Evolutionary conservation across 2,888 invertebrate species (phyloP).

Genomic region (Galerucella pusilla): DNA sequence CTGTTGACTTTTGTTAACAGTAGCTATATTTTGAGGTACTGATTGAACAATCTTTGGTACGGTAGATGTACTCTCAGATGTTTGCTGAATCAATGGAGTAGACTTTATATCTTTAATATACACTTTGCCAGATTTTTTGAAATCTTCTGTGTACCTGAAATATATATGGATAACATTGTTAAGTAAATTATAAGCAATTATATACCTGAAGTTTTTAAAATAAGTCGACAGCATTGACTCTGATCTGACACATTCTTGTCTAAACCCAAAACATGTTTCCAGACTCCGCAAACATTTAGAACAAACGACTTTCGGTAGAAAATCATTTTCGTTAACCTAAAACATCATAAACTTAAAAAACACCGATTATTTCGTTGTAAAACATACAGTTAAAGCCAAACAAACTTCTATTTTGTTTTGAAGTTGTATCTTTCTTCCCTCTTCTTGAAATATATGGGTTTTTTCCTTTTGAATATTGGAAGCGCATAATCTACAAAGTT

Average conservation of each 20-base stretch:
- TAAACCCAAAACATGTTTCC: conserved; percentile 72
- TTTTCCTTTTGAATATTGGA: conserved; percentile 74
- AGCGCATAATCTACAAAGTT: conserved; percentile 77
- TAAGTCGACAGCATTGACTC: conserved; percentile 76
- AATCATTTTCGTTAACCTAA: conserved; percentile 75
- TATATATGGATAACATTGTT: not conserved
- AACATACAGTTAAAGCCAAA: conserved; percentile 71
- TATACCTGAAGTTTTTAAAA: conserved; percentile 69
- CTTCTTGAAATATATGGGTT: conserved; percentile 75
- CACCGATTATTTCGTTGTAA: not conserved
- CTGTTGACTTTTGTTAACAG: conserved; percentile 38
- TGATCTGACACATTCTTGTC: conserved; percentile 73
- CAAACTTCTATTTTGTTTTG: conserved; percentile 75
- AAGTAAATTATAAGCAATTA: not conserved
- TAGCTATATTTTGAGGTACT: conserved; percentile 33
- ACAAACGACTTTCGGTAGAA: conserved; percentile 76
- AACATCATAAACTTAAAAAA: conserved; percentile 43
- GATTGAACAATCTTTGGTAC: conserved; percentile 25
- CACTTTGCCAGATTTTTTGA: conserved; percentile 72
- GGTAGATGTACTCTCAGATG: conserved; percentile 37
- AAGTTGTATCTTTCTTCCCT: conserved; percentile 73
- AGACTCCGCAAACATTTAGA: conserved; percentile 72
- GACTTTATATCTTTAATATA: conserved; percentile 69
- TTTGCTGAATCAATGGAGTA: conserved; percentile 33
- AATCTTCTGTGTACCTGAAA: conserved; percentile 71